These are phyloP conservation scores for Melipona beecheii DNA, from an alignment of 2,888 invertebrate species.

Conservation along the genomic window DNA sequence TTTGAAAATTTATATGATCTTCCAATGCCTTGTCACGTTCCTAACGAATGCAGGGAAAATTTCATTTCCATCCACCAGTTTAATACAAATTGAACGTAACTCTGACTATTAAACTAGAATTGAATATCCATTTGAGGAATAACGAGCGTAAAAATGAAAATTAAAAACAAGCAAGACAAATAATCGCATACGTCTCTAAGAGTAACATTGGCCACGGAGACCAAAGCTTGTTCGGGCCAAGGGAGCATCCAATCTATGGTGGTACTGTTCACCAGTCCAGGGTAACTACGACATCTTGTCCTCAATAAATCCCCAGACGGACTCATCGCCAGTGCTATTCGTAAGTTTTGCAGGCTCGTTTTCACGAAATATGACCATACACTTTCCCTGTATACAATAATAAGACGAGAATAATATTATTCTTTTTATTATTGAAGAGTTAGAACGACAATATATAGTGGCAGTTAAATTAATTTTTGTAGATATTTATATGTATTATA, in stretches of 20 bases:
- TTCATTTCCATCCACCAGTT: too few relatives aligned
- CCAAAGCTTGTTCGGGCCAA: conserved; percentile 95
- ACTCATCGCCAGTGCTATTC: conserved; percentile 96
- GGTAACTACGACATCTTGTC: conserved; percentile 94
- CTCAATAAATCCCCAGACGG: conserved; percentile 93
- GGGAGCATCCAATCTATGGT: conserved; percentile 97
- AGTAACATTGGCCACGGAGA: conserved; percentile 94
- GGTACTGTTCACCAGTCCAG: conserved; percentile 95
- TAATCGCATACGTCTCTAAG: conserved; percentile 89
- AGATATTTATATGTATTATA: too few relatives aligned
- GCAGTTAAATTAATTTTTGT: too few relatives aligned
- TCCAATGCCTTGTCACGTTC: too few relatives aligned
- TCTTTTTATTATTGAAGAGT: background rate
- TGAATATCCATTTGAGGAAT: too few relatives aligned
- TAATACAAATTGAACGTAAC: too few relatives aligned
- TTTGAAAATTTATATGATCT: too few relatives aligned
- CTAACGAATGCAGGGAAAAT: too few relatives aligned
- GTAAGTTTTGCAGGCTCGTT: conserved; percentile 92
- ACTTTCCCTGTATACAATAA: conserved; percentile 86
- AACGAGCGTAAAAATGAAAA: too few relatives aligned
- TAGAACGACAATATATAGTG: background rate
- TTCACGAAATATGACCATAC: conserved; percentile 94
- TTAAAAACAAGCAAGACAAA: too few relatives aligned
- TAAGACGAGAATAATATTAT: background rate
- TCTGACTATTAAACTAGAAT: too few relatives aligned